Evolutionary conservation across 2,113 vertebrate species (phyloP).

Genomic region (Campylomormyrus tamandua): DNA sequence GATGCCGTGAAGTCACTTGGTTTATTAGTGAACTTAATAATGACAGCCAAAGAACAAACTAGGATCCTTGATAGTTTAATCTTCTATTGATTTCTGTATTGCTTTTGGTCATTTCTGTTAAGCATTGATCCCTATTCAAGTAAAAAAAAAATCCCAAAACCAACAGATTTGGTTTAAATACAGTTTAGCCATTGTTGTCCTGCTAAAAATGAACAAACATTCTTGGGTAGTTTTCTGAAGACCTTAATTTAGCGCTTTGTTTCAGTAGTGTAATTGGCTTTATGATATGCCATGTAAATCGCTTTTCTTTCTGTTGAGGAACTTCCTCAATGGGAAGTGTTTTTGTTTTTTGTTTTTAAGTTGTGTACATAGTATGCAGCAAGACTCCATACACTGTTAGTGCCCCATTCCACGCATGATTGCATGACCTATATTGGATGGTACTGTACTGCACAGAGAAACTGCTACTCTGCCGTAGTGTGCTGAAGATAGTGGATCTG

Average conservation of each 20-base stretch:
- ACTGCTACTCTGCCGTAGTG: slow-evolving; percentile 21
- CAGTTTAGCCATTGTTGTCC: neutral
- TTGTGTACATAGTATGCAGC: slow-evolving; percentile 46
- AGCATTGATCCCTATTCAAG: neutral
- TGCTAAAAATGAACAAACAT: neutral
- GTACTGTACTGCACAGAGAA: slow-evolving; percentile 25
- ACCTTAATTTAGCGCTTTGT: neutral
- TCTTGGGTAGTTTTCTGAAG: neutral
- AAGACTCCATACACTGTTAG: slow-evolving; percentile 38
- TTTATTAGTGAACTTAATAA: neutral
- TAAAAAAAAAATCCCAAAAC: neutral
- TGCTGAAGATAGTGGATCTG: slow-evolving; percentile 34
- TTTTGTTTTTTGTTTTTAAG: neutral
- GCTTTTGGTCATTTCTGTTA: neutral
- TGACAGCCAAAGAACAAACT: neutral
- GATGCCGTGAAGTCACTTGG: neutral
- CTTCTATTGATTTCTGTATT: neutral
- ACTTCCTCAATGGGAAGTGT: slow-evolving; percentile 28
- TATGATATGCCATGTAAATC: slow-evolving; percentile 28
- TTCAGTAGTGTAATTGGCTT: slow-evolving; percentile 16
- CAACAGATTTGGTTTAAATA: neutral
- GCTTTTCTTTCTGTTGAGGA: slow-evolving; percentile 31
- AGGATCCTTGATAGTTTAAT: neutral
- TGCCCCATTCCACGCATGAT: slow-evolving; percentile 59
- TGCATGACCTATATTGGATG: slow-evolving; percentile 58